phyloP scores from a whole-genome alignment of 2,888 invertebrate genomes.

The Acrobasis repandana region DNA sequence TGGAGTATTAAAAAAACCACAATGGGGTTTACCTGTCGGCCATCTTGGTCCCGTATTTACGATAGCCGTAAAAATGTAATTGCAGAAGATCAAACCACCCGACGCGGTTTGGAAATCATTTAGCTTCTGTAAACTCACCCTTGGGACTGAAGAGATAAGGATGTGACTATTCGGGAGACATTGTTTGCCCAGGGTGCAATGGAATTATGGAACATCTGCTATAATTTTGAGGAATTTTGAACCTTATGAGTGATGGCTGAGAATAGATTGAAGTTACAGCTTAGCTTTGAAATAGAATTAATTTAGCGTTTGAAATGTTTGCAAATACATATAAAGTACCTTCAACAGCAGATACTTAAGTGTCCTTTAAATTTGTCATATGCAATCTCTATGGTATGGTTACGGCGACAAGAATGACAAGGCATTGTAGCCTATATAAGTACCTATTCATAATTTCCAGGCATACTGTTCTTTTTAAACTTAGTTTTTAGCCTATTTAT shows the following conservation, averaged over 20 bases:
- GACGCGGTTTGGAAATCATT: constrained; percentile 42
- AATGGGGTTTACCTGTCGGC: constrained; percentile 71
- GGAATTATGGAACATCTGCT: constrained; percentile 15
- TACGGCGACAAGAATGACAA: no score
- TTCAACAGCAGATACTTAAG: no score
- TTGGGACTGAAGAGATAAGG: constrained; percentile 19
- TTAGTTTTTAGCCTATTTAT: no score
- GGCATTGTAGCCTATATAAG: no score
- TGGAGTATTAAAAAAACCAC: constrained; percentile 52
- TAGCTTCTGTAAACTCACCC: constrained; percentile 20
- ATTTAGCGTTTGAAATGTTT: neutral
- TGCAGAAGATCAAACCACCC: constrained; percentile 73
- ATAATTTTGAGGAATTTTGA: constrained; percentile 12
- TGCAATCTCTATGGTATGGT: no score
- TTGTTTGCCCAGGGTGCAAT: constrained; percentile 11
- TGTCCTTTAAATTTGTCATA: no score
- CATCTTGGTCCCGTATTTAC: constrained; percentile 68
- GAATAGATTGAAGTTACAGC: neutral
- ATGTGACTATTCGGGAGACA: neutral
- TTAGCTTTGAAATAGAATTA: neutral
- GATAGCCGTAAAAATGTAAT: constrained; percentile 75
- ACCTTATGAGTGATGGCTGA: neutral
- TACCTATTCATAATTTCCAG: no score
- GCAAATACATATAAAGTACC: no score
- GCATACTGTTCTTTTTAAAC: no score